Conservation (phyloP, 2,888 invertebrate genomes). For the Leucophora obtusa region DNA sequence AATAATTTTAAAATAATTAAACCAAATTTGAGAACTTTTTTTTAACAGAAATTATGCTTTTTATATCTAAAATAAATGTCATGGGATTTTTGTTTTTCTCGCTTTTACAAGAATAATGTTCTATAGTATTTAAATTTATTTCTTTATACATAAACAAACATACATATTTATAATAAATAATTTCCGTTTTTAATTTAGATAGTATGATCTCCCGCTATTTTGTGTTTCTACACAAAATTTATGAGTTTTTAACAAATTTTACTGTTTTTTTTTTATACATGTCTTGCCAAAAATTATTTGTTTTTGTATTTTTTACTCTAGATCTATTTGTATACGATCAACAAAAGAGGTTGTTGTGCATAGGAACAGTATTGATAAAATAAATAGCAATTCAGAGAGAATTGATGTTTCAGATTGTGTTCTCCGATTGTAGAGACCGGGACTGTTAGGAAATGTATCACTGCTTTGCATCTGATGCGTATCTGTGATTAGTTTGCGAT, state of each 20-base stretch:
- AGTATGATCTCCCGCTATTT: constrained; percentile 17
- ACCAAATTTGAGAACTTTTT: neutral
- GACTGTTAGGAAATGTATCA: too few species aligned
- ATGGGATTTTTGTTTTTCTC: neutral
- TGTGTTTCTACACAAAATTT: constrained; percentile 3
- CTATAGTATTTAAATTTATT: neutral
- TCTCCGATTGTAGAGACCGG: too few species aligned
- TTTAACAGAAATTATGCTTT: neutral
- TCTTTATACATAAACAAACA: neutral
- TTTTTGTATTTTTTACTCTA: neutral
- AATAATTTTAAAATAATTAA: constrained; percentile 7
- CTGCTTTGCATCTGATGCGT: too few species aligned
- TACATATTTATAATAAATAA: constrained; percentile 18
- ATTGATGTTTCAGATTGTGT: too few species aligned
- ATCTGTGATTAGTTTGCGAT: too few species aligned
- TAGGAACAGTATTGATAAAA: neutral
- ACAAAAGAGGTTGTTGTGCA: neutral
- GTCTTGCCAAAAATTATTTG: neutral
- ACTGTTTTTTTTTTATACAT: neutral
- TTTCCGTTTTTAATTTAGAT: constrained; percentile 25
- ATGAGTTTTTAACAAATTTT: constrained; percentile 5
- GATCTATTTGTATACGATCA: neutral
- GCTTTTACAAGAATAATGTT: neutral
- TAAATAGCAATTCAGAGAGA: neutral
- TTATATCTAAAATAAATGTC: neutral